Evolutionary conservation across 2,888 invertebrate genomes (phyloP).

Genomic region (Tipula confusa): DNA sequence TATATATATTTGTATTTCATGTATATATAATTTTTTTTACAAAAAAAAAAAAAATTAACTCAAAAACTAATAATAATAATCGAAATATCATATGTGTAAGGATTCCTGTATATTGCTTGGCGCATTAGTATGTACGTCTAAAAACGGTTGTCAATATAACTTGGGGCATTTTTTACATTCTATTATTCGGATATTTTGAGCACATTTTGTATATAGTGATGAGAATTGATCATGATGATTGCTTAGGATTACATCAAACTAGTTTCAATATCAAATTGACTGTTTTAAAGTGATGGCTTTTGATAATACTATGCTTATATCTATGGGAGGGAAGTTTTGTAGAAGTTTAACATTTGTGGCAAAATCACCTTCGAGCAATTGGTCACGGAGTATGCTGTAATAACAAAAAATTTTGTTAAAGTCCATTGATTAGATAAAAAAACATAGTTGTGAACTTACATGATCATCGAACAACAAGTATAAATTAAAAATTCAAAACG

Average conservation of each 20-base stretch:
- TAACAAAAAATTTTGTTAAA: conserved; percentile 32
- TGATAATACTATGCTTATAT: conserved; percentile 76
- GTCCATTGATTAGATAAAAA: background rate
- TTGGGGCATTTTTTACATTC: background rate
- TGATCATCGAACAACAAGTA: conserved; percentile 95
- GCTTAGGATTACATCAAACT: conserved; percentile 43
- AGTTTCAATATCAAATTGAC: background rate
- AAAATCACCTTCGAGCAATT: conserved; percentile 84
- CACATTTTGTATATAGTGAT: background rate
- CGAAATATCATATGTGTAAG: background rate
- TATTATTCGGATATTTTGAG: background rate
- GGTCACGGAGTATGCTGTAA: conserved; percentile 72
- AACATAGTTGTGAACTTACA: conserved; percentile 65
- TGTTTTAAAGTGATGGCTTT: conserved; percentile 53
- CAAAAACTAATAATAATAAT: background rate
- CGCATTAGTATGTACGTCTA: background rate
- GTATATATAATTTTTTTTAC: background rate
- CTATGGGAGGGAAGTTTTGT: conserved; percentile 88
- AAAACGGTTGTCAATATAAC: background rate
- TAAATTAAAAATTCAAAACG: conserved; percentile 88
- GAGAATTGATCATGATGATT: conserved; percentile 35
- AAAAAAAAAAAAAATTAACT: background rate
- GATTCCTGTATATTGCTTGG: background rate
- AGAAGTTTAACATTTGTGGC: conserved; percentile 89
- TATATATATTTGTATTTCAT: background rate